These are phyloP conservation scores for Asarcornis scutulata DNA, from an alignment of 2,113 vertebrate species.

Conservation along the genomic window DNA sequence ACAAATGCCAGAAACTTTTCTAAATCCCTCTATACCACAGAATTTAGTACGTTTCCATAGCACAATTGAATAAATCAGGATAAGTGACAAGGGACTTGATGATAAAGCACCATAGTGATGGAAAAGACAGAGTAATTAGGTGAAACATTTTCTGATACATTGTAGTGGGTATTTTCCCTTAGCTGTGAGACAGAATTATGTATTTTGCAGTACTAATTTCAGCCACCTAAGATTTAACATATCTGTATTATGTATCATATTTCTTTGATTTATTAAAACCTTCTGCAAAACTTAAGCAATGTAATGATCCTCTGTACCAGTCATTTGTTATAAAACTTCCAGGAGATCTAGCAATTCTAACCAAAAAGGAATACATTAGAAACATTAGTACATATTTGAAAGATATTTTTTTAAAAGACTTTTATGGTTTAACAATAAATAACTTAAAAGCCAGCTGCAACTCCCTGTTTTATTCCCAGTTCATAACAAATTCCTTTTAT, in stretches of 20 bases:
- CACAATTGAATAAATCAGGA: not conserved
- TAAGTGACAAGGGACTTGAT: not conserved
- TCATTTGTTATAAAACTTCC: not conserved
- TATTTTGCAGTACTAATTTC: not conserved
- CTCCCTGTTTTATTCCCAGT: not conserved
- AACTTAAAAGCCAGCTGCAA: not conserved
- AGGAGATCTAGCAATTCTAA: not conserved
- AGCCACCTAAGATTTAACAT: not conserved
- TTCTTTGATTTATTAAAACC: not conserved
- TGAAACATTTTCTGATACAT: not conserved
- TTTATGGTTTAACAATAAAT: not conserved
- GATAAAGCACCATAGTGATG: not conserved
- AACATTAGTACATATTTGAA: not conserved
- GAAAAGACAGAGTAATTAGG: conserved; percentile 3
- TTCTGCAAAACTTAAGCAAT: not conserved
- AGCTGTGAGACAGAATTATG: not conserved
- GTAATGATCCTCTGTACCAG: not conserved
- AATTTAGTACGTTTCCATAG: not conserved
- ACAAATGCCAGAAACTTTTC: conserved; percentile 8
- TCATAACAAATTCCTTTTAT: not conserved
- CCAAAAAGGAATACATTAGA: not conserved
- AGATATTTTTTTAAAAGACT: not conserved
- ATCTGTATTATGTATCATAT: not conserved
- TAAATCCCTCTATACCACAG: not conserved
- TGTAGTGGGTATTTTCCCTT: not conserved